Evolutionary conservation across 1,140 invertebrate species (phyloP).

Genomic region (Zaprionus kolodkinae): DNA sequence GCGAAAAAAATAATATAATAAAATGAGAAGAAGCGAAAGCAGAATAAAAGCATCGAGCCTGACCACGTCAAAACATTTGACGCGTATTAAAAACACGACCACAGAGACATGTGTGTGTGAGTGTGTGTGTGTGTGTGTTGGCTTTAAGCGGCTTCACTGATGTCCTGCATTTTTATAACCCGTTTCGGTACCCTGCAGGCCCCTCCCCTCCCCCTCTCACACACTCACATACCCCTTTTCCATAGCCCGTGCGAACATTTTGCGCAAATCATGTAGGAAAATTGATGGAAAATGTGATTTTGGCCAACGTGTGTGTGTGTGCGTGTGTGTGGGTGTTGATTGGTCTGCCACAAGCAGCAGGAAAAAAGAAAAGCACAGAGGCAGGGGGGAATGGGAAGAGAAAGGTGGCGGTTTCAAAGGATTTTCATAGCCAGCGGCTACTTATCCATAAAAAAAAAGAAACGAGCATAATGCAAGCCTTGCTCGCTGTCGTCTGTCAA

Average conservation of each 20-base stretch:
- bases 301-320: slow-evolving; percentile 41
- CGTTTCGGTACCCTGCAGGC: background rate
- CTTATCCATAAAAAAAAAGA: slow-evolving; percentile 72
- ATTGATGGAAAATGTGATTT: slow-evolving; percentile 77
- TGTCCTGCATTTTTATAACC: slow-evolving; percentile 47
- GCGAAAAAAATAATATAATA: background rate
- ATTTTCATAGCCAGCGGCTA: slow-evolving; percentile 78
- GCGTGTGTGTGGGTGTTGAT: slow-evolving; percentile 62
- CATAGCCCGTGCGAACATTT: slow-evolving; percentile 55
- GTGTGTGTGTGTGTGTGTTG: slow-evolving; percentile 37
- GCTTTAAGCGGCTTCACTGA: slow-evolving; percentile 73
- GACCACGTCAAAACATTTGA: slow-evolving; percentile 77
- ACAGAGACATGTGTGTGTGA: slow-evolving; percentile 44
- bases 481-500: slow-evolving; percentile 72
- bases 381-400: slow-evolving; percentile 18
- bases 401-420: slow-evolving; percentile 62
- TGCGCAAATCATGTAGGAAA: slow-evolving; percentile 81
- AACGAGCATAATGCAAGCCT: slow-evolving; percentile 63
- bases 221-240: slow-evolving; percentile 16
- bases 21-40: slow-evolving; percentile 17
- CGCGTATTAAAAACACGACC: slow-evolving; percentile 73
- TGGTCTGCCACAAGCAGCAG: slow-evolving; percentile 54
- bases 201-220: background rate
- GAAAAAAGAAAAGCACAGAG: background rate
- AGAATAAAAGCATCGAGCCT: slow-evolving; percentile 45